phyloP scores from a whole-genome alignment of 2,113 vertebrate genomes.

The Cinclus cinclus region DNA sequence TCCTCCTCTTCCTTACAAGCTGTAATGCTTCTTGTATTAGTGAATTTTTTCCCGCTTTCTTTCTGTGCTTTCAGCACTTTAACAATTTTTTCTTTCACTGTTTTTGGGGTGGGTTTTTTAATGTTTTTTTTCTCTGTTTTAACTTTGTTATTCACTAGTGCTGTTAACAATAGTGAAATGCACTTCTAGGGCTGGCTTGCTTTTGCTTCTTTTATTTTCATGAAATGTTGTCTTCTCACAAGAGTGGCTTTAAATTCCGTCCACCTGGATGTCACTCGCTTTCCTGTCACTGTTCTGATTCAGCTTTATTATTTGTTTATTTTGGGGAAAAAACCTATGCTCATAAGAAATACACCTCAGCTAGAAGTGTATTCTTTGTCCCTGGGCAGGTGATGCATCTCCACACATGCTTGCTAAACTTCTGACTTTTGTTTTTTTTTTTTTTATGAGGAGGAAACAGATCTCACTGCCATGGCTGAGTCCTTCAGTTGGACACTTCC shows the following conservation, averaged over 20 bases:
- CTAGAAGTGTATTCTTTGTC: not conserved
- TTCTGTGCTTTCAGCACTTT: not conserved
- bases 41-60: not conserved
- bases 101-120: not conserved
- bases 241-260: not conserved
- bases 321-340: fast-evolving
- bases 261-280: not conserved
- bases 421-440: not conserved
- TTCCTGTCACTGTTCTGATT: not conserved
- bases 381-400: not conserved
- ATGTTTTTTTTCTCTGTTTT: not conserved
- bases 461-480: not conserved
- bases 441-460: not conserved
- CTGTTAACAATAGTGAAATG: not conserved
- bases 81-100: not conserved
- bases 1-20: not conserved
- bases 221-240: not conserved
- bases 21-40: not conserved
- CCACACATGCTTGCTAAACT: not conserved
- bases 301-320: not conserved
- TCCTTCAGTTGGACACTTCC: not conserved
- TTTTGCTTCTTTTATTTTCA: not conserved
- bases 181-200: not conserved
- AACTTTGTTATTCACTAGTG: not conserved
- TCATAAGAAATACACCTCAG: not conserved